phyloP scores from a whole-genome alignment of 2,113 vertebrate species.

The Neoarius graeffei region DNA sequence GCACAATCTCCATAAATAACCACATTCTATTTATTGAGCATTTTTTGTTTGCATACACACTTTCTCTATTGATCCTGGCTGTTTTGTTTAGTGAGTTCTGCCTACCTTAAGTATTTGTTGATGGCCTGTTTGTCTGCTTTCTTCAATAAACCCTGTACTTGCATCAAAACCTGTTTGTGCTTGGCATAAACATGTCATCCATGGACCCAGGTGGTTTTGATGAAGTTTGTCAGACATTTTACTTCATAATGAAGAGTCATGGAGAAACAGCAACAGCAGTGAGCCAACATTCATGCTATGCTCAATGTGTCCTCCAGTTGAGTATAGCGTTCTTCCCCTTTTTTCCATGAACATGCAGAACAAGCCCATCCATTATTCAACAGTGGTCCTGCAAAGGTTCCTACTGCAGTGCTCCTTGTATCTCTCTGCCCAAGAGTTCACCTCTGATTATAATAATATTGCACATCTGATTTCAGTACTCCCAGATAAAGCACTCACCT shows the following conservation, averaged over 20 bases:
- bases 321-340: background rate
- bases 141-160: background rate
- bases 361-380: background rate
- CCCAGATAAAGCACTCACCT: background rate
- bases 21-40: too few species aligned
- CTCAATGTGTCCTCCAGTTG: background rate
- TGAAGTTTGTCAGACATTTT: background rate
- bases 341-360: background rate
- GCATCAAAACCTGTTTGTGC: background rate
- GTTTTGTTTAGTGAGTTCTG: background rate
- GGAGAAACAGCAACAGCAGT: background rate
- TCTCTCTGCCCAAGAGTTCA: background rate
- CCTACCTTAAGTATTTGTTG: background rate
- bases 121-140: background rate
- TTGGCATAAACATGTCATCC: background rate
- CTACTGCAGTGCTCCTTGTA: background rate
- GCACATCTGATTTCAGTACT: background rate
- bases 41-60: background rate
- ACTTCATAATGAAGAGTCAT: background rate
- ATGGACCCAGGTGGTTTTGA: background rate
- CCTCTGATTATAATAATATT: slow-evolving; percentile 2
- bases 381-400: background rate
- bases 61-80: background rate
- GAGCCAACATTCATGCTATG: background rate
- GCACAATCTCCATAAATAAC: background rate